Conservation (phyloP, 2,797 vertebrate genomes). For the Cottoperca gobio region DNA sequence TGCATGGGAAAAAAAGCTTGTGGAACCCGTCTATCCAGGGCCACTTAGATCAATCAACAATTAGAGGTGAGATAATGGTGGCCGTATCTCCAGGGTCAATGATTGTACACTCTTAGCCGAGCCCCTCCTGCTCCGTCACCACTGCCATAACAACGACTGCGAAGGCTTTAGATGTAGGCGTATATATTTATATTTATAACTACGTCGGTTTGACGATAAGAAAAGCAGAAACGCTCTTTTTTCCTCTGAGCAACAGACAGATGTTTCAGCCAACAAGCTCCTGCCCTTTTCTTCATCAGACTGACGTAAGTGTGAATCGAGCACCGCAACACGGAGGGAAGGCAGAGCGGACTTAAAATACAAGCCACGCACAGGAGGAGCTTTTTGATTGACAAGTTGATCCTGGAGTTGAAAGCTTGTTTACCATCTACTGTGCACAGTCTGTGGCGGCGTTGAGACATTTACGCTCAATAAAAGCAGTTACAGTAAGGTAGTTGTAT, state of each 20-base stretch:
- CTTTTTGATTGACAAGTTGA: constrained; percentile 67
- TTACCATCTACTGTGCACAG: constrained; percentile 55
- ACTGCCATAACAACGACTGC: constrained; percentile 25
- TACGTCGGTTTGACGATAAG: constrained; percentile 52
- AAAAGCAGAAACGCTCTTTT: constrained; percentile 50
- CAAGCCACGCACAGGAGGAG: constrained; percentile 12
- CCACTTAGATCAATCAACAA: constrained; percentile 82
- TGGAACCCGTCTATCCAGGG: constrained; percentile 66
- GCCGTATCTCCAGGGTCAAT: constrained; percentile 73
- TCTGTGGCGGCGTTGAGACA: constrained; percentile 63
- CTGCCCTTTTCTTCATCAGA: constrained; percentile 54
- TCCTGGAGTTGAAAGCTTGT: constrained; percentile 65
- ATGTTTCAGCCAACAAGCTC: constrained; percentile 37
- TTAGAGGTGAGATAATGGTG: constrained; percentile 79
- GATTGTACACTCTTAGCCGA: constrained; percentile 52
- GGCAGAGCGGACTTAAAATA: constrained; percentile 11
- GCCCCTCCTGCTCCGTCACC: constrained; percentile 30
- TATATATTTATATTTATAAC: constrained; percentile 54
- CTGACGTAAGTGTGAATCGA: constrained; percentile 69
- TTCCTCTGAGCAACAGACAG: constrained; percentile 34
- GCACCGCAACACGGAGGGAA: constrained; percentile 25
- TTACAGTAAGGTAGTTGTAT: constrained; percentile 34
- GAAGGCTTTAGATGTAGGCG: constrained; percentile 36
- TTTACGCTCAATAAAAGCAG: constrained; percentile 65
- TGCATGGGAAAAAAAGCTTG: constrained; percentile 81